These are phyloP conservation scores for Leptothorax acervorum DNA, from an alignment of 2,888 invertebrate genomes.

Conservation along the genomic window DNA sequence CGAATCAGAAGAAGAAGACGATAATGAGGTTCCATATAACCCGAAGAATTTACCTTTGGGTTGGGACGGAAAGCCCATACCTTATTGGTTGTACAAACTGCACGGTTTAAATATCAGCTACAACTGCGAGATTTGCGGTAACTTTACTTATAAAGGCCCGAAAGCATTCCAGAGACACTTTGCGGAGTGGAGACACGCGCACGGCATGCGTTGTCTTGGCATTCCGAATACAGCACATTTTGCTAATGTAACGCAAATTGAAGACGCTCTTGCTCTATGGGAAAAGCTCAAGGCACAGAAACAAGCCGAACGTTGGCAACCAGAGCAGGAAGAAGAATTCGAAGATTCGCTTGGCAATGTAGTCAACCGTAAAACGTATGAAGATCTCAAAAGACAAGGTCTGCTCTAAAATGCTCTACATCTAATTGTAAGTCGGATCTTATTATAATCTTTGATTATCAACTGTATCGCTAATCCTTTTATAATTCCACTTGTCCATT, in stretches of 20 bases:
- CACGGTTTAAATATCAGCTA: constrained; percentile 99
- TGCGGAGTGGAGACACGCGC: constrained; percentile 96
- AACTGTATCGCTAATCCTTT: not conserved
- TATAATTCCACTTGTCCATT: constrained; percentile 6
- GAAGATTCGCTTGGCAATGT: constrained; percentile 99
- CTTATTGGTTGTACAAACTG: constrained; percentile 99
- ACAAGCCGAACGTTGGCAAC: constrained; percentile 97
- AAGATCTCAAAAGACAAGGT: constrained; percentile 99
- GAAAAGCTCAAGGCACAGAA: constrained; percentile 98
- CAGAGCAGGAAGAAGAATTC: constrained; percentile 99
- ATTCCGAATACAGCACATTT: constrained; percentile 99
- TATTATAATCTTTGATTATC: constrained; percentile 8
- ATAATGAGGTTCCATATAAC: constrained; percentile 99
- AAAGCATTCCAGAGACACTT: constrained; percentile 99
- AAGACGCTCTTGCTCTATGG: constrained; percentile 99
- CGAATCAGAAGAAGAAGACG: constrained; percentile 94
- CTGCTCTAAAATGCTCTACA: constrained; percentile 89
- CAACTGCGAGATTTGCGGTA: constrained; percentile 99
- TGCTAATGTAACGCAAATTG: constrained; percentile 99
- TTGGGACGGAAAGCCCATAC: constrained; percentile 98
- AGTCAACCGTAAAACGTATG: constrained; percentile 98
- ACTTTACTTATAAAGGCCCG: constrained; percentile 99
- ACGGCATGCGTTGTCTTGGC: constrained; percentile 99
- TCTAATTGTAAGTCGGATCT: not conserved
- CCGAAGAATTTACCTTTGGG: constrained; percentile 99